Evolutionary conservation across 1,140 invertebrate species (phyloP).

Genomic region (Diploscapter pachys): DNA sequence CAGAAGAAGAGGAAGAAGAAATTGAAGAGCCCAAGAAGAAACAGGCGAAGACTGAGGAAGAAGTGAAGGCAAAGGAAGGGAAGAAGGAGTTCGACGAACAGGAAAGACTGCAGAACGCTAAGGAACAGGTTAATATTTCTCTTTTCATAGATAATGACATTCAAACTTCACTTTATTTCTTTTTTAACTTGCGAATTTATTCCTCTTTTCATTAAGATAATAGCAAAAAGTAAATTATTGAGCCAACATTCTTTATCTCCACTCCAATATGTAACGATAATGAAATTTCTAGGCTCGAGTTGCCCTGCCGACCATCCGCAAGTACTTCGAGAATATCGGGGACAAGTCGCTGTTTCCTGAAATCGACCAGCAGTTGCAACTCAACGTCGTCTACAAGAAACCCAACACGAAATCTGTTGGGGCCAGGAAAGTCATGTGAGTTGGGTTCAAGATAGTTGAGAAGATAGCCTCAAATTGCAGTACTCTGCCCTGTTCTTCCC

Average conservation of each 20-base stretch:
- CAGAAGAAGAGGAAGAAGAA: neutral
- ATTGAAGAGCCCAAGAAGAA: neutral
- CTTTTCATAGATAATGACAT: neutral
- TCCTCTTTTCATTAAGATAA: neutral
- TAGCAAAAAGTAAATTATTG: neutral
- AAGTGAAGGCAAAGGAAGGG: slow-evolving; percentile 4
- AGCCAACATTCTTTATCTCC: neutral
- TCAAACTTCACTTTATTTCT: neutral
- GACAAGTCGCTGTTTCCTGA: slow-evolving; percentile 41
- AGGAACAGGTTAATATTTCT: neutral
- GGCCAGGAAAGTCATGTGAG: slow-evolving; percentile 28
- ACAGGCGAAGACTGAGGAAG: slow-evolving; percentile 4
- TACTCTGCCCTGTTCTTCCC: slow-evolving; percentile 20
- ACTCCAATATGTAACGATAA: neutral
- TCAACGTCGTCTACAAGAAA: slow-evolving; percentile 38
- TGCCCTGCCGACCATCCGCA: slow-evolving; percentile 23
- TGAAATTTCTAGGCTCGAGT: slow-evolving; percentile 6
- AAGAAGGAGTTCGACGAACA: slow-evolving; percentile 9
- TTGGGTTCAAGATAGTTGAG: neutral
- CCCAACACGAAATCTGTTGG: slow-evolving; percentile 27
- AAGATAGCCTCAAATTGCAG: slow-evolving; percentile 17
- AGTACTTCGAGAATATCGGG: slow-evolving; percentile 28
- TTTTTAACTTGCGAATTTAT: neutral
- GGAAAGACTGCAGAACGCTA: neutral
- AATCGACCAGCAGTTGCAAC: slow-evolving; percentile 29